These are phyloP conservation scores for Notodonta dromedarius DNA, from an alignment of 2,888 invertebrate species.

Conservation along the genomic window DNA sequence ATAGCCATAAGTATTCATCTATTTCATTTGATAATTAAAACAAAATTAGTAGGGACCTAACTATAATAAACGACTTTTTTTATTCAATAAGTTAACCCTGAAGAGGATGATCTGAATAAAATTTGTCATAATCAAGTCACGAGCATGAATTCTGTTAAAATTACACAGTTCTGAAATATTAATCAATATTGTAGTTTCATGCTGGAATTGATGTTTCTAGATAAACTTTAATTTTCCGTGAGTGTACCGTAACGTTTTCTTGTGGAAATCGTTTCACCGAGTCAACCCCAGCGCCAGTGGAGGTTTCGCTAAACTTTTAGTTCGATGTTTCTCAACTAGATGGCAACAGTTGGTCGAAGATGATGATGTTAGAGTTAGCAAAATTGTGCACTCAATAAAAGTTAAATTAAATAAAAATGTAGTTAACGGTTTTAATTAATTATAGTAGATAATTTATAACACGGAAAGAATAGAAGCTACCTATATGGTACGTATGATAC, in stretches of 20 bases:
- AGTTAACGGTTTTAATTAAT: too few species aligned
- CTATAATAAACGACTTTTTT: too few species aligned
- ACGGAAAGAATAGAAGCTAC: too few species aligned
- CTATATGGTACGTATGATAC: too few species aligned
- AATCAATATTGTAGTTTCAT: conserved; percentile 10
- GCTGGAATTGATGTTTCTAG: conserved; percentile 18
- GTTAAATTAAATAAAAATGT: too few species aligned
- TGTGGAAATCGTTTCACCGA: conserved; percentile 10
- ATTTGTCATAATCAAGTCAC: conserved; percentile 9
- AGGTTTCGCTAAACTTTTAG: conserved; percentile 39
- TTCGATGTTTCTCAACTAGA: conserved; percentile 46
- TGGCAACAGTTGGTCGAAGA: conserved; percentile 44
- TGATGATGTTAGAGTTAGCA: too few species aligned
- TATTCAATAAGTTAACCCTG: background rate
- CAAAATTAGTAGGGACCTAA: too few species aligned
- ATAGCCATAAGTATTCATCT: too few species aligned
- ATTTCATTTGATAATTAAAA: too few species aligned
- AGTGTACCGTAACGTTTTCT: background rate
- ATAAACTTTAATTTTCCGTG: conserved; percentile 5
- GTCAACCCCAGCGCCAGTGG: conserved; percentile 47
- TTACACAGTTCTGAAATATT: conserved; percentile 9
- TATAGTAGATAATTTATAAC: too few species aligned
- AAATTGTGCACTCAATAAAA: too few species aligned
- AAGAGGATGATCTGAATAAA: background rate
- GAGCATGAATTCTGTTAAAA: conserved; percentile 15